Base-by-base conservation (phyloP, 2,113 vertebrate species). In the Chaetodon auriga region DNA sequence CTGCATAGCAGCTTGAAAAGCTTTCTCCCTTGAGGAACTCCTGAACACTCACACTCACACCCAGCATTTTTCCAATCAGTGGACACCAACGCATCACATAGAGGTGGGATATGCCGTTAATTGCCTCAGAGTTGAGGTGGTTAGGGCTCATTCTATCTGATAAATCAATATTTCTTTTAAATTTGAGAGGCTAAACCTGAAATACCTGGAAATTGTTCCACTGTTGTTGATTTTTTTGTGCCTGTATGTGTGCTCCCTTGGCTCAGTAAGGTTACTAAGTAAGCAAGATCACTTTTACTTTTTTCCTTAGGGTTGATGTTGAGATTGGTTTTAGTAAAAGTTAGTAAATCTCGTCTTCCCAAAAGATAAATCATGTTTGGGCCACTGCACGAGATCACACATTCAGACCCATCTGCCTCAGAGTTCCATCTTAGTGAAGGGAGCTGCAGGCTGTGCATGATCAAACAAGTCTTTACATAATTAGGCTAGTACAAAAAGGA, bases 21-120 rank as follows among this genome's bases (percentile, higher is more conserved):
- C 21, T 12, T 80, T 46, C 54, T 71, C 75, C 41, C 65, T 3
- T 13, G 45, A 71, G 78, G 61, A 69, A 14, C 30, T n/a, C 25
- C 45, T 81, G 62, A 75, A 76, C 49, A 76, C 70, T n/a, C n/a
- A 68, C 18, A 66, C 69, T 75, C 41, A 80, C 78, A 72, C 82
- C 60, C 13, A 1, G 14, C 80, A 60, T 68, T 72, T 89, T 87
- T 86, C 41, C 38, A 49, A 3, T 75, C 16, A 30, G 83, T 90
- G 90, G 91, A 92, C 83, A 85, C 45, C 38, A 45, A 10, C 23
- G 3, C 65, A 76, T 81, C 35, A 51, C 82, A 92, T 3, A 43
- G 25, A 68, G 48, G n/a, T 55, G 69, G 76, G 43, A 75, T 87
- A 68, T 80, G 45, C 58, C 84, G 89, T 88, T 94, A 94, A 95